Conservation (phyloP, 2,888 invertebrate genomes). For the Incurvaria masculella region DNA sequence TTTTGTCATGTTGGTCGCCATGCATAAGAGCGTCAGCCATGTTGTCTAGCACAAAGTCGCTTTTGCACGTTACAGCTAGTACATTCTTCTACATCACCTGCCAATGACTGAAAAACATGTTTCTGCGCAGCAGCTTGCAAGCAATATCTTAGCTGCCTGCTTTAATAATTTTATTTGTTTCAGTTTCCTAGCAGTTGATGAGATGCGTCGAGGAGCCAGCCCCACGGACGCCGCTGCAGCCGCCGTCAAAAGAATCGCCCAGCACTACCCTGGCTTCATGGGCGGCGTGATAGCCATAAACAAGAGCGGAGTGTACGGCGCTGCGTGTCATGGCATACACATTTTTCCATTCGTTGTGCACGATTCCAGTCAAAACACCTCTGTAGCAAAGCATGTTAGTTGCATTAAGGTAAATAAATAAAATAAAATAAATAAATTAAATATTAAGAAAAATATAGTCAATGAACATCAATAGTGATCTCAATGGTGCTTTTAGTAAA, state of each 20-base stretch:
- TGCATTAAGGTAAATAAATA: no score
- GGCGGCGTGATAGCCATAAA: slow-evolving; percentile 82
- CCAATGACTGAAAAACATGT: no score
- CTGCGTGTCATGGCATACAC: slow-evolving; percentile 74
- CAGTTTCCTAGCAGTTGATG: slow-evolving; percentile 85
- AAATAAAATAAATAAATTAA: no score
- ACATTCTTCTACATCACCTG: no score
- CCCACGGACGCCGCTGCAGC: slow-evolving; percentile 70
- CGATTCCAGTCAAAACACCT: background rate
- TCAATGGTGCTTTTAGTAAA: no score
- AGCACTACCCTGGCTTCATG: slow-evolving; percentile 74
- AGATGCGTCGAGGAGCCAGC: slow-evolving; percentile 74
- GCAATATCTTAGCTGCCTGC: background rate
- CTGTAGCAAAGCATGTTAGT: background rate
- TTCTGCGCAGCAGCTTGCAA: no score
- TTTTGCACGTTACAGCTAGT: no score
- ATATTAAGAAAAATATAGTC: no score
- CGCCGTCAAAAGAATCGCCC: slow-evolving; percentile 71
- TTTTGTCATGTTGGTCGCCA: no score
- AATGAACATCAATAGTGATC: no score
- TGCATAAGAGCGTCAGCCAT: no score
- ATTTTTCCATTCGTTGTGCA: slow-evolving; percentile 60
- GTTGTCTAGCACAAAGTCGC: no score
- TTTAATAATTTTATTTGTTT: slow-evolving; percentile 17
- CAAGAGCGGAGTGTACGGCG: slow-evolving; percentile 73